Conservation (phyloP, 2,888 invertebrate genomes). For the Dynastes tityus region DNA sequence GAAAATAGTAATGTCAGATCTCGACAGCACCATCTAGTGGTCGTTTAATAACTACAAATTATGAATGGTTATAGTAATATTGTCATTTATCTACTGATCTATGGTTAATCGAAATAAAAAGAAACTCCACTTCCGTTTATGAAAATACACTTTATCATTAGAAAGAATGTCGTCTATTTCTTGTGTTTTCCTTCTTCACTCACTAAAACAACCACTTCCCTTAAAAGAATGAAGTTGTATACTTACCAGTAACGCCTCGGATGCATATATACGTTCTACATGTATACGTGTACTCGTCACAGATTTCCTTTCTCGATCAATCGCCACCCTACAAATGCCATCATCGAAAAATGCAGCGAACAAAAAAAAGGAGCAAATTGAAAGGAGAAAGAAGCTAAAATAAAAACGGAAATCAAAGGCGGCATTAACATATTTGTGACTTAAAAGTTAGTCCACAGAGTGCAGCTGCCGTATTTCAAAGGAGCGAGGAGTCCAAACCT, state of each 20-base stretch:
- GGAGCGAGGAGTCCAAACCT: constrained; percentile 60
- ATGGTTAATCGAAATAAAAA: too few relatives aligned
- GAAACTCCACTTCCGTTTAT: background rate
- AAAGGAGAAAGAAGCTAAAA: constrained; percentile 35
- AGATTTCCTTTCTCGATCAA: constrained; percentile 3
- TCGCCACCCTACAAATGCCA: constrained; percentile 1
- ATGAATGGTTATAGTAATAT: too few relatives aligned
- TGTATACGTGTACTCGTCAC: background rate
- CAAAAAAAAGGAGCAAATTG: constrained; percentile 6
- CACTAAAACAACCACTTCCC: constrained; percentile 12
- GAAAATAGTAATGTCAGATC: too few relatives aligned
- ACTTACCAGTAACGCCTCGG: background rate
- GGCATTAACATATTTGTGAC: constrained; percentile 59
- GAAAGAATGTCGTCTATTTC: constrained; percentile 14
- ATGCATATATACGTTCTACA: background rate
- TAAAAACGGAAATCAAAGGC: constrained; percentile 52
- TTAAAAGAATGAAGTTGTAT: background rate
- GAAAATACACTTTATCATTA: background rate
- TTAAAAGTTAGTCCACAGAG: constrained; percentile 58
- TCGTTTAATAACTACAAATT: too few relatives aligned
- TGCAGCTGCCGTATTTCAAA: constrained; percentile 59
- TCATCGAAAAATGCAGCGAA: background rate
- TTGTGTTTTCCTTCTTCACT: constrained; percentile 11
- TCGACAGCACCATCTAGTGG: too few relatives aligned
- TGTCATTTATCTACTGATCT: too few relatives aligned